Evolutionary conservation across 2,797 vertebrate species (phyloP).

Genomic region (Acanthornis magna): DNA sequence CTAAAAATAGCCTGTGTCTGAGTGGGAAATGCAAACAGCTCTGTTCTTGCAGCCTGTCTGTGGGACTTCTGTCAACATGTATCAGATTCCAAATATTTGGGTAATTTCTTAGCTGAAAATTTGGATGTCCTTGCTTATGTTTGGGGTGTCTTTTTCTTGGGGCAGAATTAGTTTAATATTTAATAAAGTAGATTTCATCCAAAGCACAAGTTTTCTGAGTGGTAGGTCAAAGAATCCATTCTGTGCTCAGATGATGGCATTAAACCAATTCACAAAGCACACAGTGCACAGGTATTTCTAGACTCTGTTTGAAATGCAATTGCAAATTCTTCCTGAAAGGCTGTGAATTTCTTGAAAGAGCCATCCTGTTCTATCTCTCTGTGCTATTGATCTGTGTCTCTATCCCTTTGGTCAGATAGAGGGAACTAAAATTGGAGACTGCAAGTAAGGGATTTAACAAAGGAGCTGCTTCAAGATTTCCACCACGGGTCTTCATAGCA

Average conservation of each 20-base stretch:
- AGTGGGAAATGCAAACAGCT: slow-evolving; percentile 5
- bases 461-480: not conserved
- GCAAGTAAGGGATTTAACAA: slow-evolving; percentile 12
- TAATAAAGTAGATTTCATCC: not conserved
- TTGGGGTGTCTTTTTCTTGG: not conserved
- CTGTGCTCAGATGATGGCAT: not conserved
- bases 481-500: not conserved
- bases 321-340: not conserved
- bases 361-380: not conserved
- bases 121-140: not conserved
- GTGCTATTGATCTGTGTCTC: slow-evolving; percentile 23
- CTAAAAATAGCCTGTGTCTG: slow-evolving; percentile 47
- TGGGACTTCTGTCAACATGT: not conserved
- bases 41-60: not conserved
- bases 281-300: not conserved
- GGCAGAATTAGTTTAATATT: not conserved
- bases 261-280: not conserved
- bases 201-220: not conserved
- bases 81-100: not conserved
- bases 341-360: slow-evolving; percentile 1
- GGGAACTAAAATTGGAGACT: not conserved
- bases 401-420: not conserved
- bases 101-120: not conserved
- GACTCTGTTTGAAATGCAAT: not conserved
- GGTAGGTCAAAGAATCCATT: not conserved